Base-by-base conservation (phyloP, 1,140 invertebrate genomes). In the Zaprionus camerounensis region DNA sequence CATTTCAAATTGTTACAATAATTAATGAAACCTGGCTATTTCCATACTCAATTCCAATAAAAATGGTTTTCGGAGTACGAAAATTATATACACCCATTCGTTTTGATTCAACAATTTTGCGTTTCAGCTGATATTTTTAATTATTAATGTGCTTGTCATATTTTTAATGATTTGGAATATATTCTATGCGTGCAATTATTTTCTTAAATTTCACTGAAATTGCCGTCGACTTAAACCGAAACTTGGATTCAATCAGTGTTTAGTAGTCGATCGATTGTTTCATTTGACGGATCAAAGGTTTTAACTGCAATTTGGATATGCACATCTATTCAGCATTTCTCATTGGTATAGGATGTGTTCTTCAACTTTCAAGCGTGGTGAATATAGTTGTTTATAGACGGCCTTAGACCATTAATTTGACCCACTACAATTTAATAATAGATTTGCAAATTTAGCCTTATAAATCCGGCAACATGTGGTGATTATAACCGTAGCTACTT, bases 401-500 rank as follows among this genome's bases (percentile, higher is more conserved):
- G 1, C 7, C 17, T 46, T 5, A 17, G n/a, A 15, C 5, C 41
- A 17, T 46, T 7, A 17, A 9, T 9, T 46, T 46, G 6, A 17
- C n/a, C 15, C 15, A 36, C 5, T 51, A 9, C 38, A 28, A 17
- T 65, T 31, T 36, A 7, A 4, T n/a, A 9, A 9, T 62, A 74
- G 65, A 12, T 62, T 1, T 26, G 2, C 12, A 58, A 51, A n/a
- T 62, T 62, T 17, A 17, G n/a, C 6, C 3, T 58, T 1, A 9
- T 44, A 9, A 58, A 41, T 7, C 7, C 56, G 0, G 67, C 72
- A 11, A 28, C 3, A 15, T 71, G 72, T 31, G 13, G 51, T 2
- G 17, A 82, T 11, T 78, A 26, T 20, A 91, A 72, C 64, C 51
- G 41, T 0, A 76, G 58, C 9, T 91, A 83, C 62, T 28, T 83